phyloP scores from a whole-genome alignment of 1,140 invertebrate species.

The Marisa cornuarietis region DNA sequence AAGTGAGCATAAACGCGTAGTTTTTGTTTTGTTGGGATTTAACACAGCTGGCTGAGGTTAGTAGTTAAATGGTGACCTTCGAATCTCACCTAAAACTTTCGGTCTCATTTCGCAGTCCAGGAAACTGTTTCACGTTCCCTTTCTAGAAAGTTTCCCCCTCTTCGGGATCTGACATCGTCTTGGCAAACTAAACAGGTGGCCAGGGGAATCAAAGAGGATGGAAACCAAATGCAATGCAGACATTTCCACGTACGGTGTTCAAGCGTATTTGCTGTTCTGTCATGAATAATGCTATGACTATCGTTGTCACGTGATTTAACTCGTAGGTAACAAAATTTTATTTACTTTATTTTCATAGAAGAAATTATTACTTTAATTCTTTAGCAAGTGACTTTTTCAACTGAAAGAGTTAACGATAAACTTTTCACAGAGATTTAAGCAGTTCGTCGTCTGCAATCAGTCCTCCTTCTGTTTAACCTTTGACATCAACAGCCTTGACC shows the following conservation, averaged over 20 bases:
- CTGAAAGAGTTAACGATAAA: neutral
- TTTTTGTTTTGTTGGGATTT: neutral
- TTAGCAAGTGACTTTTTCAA: neutral
- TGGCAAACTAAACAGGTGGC: neutral
- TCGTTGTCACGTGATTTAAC: constrained; percentile 11
- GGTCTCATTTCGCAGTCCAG: constrained; percentile 1
- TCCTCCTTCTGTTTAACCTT: neutral
- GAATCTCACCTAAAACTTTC: neutral
- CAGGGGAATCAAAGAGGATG: neutral
- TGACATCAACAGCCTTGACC: neutral
- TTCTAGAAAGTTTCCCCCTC: neutral
- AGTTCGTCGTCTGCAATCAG: neutral
- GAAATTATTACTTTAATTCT: neutral
- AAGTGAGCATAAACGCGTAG: neutral
- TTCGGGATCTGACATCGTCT: neutral
- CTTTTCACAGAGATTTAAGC: neutral
- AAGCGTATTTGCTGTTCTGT: neutral
- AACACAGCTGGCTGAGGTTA: neutral
- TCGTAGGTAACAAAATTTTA: constrained; percentile 1
- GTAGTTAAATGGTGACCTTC: neutral
- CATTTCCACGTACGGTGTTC: neutral
- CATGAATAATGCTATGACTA: constrained; percentile 6
- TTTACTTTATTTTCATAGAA: neutral
- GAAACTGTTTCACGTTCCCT: neutral
- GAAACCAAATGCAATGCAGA: neutral